Evolutionary conservation across 2,113 vertebrate genomes (phyloP), one percentile per base, ranked within the genome.

Genomic region (Pseudonaja textilis): DNA sequence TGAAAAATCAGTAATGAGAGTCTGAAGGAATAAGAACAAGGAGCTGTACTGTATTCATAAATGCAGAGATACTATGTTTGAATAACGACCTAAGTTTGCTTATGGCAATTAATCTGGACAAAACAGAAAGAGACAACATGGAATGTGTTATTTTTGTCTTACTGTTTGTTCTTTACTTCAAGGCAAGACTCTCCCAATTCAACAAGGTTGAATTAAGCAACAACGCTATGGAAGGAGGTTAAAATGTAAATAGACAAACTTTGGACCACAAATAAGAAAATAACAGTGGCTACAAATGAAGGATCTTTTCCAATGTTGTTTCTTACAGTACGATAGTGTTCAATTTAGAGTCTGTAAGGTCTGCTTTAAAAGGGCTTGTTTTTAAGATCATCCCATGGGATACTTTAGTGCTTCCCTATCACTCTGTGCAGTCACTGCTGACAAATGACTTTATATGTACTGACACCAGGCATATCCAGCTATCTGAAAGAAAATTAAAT

Each of bases 401-500:
- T 29, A 90, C 90, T 69, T 89, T n/a, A 90, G 34, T 45, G 85
- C 91, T 90, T 95, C 92, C 90, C 93, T 94, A 93, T 93, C 92
- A 85, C 93, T 89, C 42, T 1, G 0, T 64, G 93, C 69, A 95
- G 87, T 45, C 89, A 90, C 57, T 93, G 90, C 94, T 96, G 94
- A 96, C 94, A 95, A 94, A 92, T 52, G 25, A 47, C 29, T 94
- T 97, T 94, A 93, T 94, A 88, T 45, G 85, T 95, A 94, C 74
- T 93, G 93, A 96, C 93, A 95, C 45, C 8, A 89, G 93, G 57
- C 61, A 96, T 93, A 95, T 94, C 94, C 74, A 96, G 57, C 54
- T 94, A 87, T 94, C 91, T 92, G 91, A 92, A 93, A 91, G 94
- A 95, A 95, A 95, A 96, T 92, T 91, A 95, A 95, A 95, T 93